Evolutionary conservation across 1,140 invertebrate species (phyloP).

Genomic region (Nymphalis io): DNA sequence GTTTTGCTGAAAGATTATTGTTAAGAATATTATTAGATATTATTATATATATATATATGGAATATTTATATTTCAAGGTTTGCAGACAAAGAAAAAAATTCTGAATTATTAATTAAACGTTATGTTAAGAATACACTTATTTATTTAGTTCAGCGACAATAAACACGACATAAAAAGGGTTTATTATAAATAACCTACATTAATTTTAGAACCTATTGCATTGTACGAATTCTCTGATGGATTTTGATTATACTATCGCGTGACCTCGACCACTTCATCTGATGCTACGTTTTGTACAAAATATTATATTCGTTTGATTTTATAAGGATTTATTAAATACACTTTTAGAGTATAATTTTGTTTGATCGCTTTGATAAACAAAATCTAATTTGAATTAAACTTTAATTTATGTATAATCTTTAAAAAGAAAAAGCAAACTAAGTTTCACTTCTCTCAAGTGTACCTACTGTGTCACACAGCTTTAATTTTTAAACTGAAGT

Average conservation of each 20-base stretch:
- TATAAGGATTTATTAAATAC: neutral
- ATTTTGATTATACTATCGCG: slow-evolving; percentile 39
- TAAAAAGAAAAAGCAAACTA: no score
- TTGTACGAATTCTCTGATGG: slow-evolving; percentile 16
- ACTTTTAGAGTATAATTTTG: neutral
- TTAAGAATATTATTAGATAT: no score
- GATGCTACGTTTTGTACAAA: slow-evolving; percentile 11
- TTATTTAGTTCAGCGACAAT: neutral
- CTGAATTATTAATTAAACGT: no score
- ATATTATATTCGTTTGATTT: neutral
- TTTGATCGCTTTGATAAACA: neutral
- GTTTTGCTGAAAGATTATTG: no score
- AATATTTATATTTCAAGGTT: no score
- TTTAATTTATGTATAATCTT: no score
- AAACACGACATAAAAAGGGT: neutral
- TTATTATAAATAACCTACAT: slow-evolving; percentile 11
- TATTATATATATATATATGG: no score
- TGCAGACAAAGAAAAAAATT: no score
- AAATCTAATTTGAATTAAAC: neutral
- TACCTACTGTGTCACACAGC: no score
- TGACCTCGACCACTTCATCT: slow-evolving; percentile 25
- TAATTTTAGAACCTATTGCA: slow-evolving; percentile 15
- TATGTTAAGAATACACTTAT: neutral
- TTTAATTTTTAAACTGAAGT: no score
- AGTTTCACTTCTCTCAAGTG: no score